These are phyloP conservation scores for Strigops habroptila DNA, from an alignment of 2,113 vertebrate genomes.

Conservation along the genomic window DNA sequence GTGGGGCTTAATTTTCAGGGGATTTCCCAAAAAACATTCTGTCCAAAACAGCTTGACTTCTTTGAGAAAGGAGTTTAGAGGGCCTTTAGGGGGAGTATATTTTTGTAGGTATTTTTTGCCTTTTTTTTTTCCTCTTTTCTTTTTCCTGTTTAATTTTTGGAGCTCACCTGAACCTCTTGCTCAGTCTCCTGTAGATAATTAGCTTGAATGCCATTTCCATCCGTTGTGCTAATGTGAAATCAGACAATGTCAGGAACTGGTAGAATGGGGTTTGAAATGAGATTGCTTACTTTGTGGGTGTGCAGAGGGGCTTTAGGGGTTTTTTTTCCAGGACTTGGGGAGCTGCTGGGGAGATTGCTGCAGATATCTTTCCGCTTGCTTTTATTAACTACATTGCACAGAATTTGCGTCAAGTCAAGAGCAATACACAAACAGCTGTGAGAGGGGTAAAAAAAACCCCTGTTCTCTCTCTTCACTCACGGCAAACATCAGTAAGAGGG, in stretches of 20 bases:
- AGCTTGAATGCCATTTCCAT: slow-evolving; percentile 61
- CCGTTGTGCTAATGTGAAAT: slow-evolving; percentile 60
- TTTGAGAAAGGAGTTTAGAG: background rate
- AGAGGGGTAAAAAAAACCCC: background rate
- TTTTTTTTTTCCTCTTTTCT: background rate
- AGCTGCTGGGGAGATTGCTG: background rate
- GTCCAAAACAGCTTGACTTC: background rate
- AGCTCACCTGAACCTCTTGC: slow-evolving; percentile 53
- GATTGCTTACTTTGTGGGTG: slow-evolving; percentile 49
- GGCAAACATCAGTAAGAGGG: background rate
- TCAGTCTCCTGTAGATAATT: slow-evolving; percentile 60
- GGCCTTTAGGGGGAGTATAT: background rate
- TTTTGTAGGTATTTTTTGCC: background rate
- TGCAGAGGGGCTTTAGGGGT: background rate
- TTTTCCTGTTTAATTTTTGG: slow-evolving; percentile 37
- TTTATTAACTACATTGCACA: background rate
- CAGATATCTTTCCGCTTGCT: background rate
- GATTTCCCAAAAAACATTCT: background rate
- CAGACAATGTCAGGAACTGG: slow-evolving; percentile 57
- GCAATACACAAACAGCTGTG: accelerated
- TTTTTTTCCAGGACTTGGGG: background rate
- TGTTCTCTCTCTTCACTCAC: background rate
- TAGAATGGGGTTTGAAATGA: slow-evolving; percentile 57
- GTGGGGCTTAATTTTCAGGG: background rate
- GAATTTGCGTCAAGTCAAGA: background rate